A percentile compares a stretch with the other conserved stretches of the same genome.
Conservation (phyloP, 1,140 invertebrate species). For the Holcopasites calliopsidis region DNA sequence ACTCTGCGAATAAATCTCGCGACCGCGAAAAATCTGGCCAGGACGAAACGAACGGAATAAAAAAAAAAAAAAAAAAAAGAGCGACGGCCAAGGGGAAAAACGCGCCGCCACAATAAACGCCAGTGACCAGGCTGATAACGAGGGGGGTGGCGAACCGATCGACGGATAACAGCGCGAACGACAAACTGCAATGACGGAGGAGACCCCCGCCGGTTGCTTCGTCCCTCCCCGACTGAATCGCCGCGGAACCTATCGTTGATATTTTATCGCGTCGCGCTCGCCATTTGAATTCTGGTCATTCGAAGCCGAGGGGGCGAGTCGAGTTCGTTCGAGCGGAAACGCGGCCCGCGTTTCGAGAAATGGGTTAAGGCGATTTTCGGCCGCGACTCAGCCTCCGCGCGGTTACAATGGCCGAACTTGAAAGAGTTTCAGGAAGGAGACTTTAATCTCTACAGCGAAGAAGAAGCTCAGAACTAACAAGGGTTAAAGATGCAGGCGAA, state of each 20-base stretch:
- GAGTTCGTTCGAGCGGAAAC: slow-evolving; percentile 31
- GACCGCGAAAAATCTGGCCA: slow-evolving; percentile 35
- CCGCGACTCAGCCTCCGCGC: neutral
- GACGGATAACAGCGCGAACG: slow-evolving; percentile 50
- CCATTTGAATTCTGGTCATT: neutral
- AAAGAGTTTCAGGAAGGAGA: slow-evolving; percentile 10
- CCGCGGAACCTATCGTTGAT: slow-evolving; percentile 37
- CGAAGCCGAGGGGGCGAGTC: neutral
- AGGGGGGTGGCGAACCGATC: slow-evolving; percentile 19
- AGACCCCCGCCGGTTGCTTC: slow-evolving; percentile 27
- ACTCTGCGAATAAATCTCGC: slow-evolving; percentile 49
- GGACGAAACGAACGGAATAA: neutral
- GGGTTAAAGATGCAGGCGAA: too few relatives aligned
- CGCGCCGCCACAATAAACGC: slow-evolving; percentile 25
- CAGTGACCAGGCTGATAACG: slow-evolving; percentile 28
- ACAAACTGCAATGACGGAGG: slow-evolving; percentile 48
- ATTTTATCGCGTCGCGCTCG: slow-evolving; percentile 43
- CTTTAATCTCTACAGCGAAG: neutral
- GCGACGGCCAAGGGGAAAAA: neutral
- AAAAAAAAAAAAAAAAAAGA: neutral
- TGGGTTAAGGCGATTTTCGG: slow-evolving; percentile 29
- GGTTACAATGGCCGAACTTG: slow-evolving; percentile 10
- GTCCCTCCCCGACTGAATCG: slow-evolving; percentile 46
- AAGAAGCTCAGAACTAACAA: too few relatives aligned
- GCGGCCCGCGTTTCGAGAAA: slow-evolving; percentile 7